Base-by-base conservation (phyloP, 1,140 invertebrate species). In the Spodoptera frugiperda region DNA sequence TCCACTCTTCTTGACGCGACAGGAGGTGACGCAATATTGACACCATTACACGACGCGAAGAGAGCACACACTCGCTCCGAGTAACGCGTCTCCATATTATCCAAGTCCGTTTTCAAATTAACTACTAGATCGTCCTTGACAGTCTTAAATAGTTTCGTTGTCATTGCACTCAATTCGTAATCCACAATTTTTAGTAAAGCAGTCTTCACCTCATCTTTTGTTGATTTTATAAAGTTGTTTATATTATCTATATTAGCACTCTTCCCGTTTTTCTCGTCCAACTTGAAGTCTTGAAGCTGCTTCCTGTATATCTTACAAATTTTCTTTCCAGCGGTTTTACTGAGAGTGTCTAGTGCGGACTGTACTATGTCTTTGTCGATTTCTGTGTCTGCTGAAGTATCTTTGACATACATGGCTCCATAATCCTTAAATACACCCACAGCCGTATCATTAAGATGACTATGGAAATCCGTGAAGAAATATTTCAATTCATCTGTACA, bases 401-500 rank as follows among this genome's bases (percentile, higher is more conserved):
- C 90, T 68, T 82, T 78, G 11, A 46, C 57, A 57, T 89, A 93
- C 87, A 91, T 91, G 59, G 86, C 84, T 12, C 77, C 78, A 21
- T 91, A 93, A 78, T 86, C 87, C 15, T 68, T 83, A 48, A 91
- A 78, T 8, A 80, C 79, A 30, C 80, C 86, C 0, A 86, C 76
- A 8, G 82, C 51, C 17, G 89, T 91, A 9, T 87, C 85, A 10
- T 91, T 90, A 9, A 90, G 3, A 10, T 74, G 70, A 9, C 79
- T 80, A 48, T 90, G 90, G 33, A 89, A 85, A 46, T 84, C 78
- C 1, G 53, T 67, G 68, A 91, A 74, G 67, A 88, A 91, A 17
- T 78, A 72, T 51, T 79, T 80, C 6, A 93, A 67, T 79, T 93
- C 91, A 2, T 79, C 65, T 6, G 88, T 85, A 71, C 91, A 92